Percentiles rank a stretch among this genome's conserved stretches.
phyloP scores from a whole-genome alignment of 2,888 invertebrate species.

The Linyphia triangularis region DNA sequence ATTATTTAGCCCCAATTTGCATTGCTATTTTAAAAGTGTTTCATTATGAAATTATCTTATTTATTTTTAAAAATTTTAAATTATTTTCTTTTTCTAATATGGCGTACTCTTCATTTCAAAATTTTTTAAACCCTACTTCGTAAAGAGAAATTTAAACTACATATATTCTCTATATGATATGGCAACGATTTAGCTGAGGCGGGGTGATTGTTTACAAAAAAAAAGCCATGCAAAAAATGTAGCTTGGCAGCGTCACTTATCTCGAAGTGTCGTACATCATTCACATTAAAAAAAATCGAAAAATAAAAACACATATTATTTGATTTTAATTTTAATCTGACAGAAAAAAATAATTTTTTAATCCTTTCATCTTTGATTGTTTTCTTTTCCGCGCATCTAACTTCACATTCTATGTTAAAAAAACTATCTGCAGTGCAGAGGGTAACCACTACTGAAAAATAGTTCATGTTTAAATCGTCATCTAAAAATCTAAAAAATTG shows the following conservation, averaged over 20 bases:
- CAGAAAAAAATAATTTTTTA: constrained; percentile 11
- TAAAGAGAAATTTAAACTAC: no score
- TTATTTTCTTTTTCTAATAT: no score
- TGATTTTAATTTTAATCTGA: constrained; percentile 2
- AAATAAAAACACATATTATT: neutral
- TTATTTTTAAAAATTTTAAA: no score
- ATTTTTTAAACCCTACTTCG: no score
- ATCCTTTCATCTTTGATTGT: neutral
- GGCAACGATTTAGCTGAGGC: constrained; percentile 60
- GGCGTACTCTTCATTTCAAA: no score
- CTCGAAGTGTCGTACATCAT: constrained; percentile 39
- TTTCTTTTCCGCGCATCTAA: constrained; percentile 57
- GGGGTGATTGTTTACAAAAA: constrained; percentile 74
- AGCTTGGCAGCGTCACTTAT: constrained; percentile 73
- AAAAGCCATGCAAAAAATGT: constrained; percentile 72
- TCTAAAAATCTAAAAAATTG: neutral
- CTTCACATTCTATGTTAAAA: constrained; percentile 57
- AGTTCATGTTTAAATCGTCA: constrained; percentile 41
- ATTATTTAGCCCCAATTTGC: no score
- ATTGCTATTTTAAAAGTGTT: no score
- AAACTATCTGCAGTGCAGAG: constrained; percentile 73
- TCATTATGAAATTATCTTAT: no score
- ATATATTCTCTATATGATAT: no score
- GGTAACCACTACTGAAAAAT: constrained; percentile 65
- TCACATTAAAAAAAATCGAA: constrained; percentile 6